A percentile compares a stretch with the other conserved stretches of the same genome.
These are phyloP conservation scores for Hoplias malabaricus DNA, from an alignment of 2,113 vertebrate species.

Conservation along the genomic window DNA sequence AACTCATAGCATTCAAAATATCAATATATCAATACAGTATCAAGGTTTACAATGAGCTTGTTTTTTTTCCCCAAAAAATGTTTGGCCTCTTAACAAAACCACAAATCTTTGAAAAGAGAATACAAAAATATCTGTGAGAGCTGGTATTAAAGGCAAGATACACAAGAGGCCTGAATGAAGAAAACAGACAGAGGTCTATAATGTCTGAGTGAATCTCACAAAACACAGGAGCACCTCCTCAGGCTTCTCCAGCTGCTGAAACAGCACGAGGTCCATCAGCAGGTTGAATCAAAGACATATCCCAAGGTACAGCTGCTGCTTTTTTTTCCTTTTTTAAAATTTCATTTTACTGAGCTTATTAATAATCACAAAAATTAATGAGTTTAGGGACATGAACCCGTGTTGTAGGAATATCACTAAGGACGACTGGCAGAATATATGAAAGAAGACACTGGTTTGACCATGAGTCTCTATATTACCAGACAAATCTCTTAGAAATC, in stretches of 20 bases:
- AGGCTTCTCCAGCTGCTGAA: background rate
- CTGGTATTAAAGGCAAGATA: background rate
- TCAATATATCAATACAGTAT: conserved; percentile 69
- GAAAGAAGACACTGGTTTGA: conserved; percentile 24
- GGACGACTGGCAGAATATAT: conserved; percentile 24
- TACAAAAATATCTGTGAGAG: conserved; percentile 52
- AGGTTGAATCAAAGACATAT: background rate
- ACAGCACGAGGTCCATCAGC: background rate
- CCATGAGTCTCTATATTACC: background rate
- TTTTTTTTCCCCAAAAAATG: conserved; percentile 12
- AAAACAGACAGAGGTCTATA: background rate
- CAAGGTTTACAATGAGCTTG: conserved; percentile 60
- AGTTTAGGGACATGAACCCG: conserved; percentile 2
- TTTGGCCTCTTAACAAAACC: conserved; percentile 31
- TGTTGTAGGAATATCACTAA: conserved; percentile 12
- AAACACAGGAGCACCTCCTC: background rate
- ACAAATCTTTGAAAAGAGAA: conserved; percentile 37
- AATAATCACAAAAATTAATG: background rate
- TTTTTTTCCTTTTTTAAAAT: conserved; percentile 1
- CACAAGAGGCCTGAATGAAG: background rate
- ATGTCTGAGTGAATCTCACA: background rate
- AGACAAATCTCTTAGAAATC: conserved; percentile 3
- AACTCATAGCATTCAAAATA: conserved; percentile 58
- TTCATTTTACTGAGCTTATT: background rate
- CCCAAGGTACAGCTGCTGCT: background rate